These are phyloP conservation scores for Spisula subtruncata DNA, from an alignment of 2,888 invertebrate species.

Conservation along the genomic window DNA sequence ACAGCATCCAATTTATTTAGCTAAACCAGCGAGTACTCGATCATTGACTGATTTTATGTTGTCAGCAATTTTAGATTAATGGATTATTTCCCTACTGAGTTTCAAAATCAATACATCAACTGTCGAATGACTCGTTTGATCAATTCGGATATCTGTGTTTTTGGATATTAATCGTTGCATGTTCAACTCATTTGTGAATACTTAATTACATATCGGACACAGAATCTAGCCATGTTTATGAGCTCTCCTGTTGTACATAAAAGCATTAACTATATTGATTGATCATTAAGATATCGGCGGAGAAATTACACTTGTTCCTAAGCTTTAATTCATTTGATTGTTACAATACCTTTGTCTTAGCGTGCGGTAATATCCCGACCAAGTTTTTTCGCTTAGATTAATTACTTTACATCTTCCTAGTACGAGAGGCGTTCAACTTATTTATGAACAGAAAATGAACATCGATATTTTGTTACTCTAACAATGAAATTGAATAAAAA, in stretches of 20 bases:
- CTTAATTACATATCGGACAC: not conserved
- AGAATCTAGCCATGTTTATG: not conserved
- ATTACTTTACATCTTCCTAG: not conserved
- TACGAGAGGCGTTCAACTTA: no score
- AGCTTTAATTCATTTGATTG: not conserved
- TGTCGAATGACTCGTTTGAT: not conserved
- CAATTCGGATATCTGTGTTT: not conserved
- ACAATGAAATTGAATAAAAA: no score
- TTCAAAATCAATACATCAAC: slow-evolving; percentile 19
- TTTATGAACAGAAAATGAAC: no score
- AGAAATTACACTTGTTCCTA: not conserved
- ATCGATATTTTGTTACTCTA: no score
- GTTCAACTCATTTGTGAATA: slow-evolving; percentile 1
- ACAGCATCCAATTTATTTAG: not conserved
- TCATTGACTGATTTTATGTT: not conserved
- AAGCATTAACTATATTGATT: not conserved
- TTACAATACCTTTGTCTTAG: not conserved
- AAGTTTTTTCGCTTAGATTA: not conserved
- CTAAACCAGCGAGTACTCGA: not conserved
- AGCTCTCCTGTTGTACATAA: not conserved
- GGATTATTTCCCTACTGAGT: not conserved
- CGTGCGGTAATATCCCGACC: not conserved
- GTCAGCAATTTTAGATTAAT: slow-evolving; percentile 27
- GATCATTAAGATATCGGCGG: not conserved
- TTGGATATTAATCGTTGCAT: not conserved